Evolutionary conservation across 2,888 invertebrate species (phyloP).

Genomic region (Hydroisotoma schaefferi): DNA sequence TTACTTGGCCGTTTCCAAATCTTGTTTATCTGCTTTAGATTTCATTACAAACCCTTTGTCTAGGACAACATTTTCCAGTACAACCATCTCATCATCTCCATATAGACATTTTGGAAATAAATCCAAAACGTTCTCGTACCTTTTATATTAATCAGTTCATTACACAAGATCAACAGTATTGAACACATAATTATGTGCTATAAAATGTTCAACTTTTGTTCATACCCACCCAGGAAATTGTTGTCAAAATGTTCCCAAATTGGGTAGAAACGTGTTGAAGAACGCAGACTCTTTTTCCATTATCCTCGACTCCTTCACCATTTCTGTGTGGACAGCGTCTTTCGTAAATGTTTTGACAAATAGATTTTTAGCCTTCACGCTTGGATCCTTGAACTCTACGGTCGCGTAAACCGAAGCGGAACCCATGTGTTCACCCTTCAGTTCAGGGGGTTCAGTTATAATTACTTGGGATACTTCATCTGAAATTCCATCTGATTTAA

Average conservation of each 20-base stretch:
- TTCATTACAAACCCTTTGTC: constrained; percentile 15
- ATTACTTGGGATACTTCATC: constrained; percentile 18
- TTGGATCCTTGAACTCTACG: constrained; percentile 20
- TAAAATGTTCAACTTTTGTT: not conserved
- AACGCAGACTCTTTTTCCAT: constrained; percentile 35
- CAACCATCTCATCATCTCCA: constrained; percentile 25
- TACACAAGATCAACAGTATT: not conserved
- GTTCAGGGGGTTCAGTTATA: constrained; percentile 14
- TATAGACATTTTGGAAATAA: constrained; percentile 33
- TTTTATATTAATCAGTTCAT: not conserved
- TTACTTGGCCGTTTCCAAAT: constrained; percentile 7
- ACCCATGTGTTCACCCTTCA: constrained; percentile 25
- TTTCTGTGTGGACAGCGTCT: not conserved
- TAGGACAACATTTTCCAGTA: constrained; percentile 24
- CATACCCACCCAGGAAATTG: not conserved
- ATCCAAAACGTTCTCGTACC: constrained; percentile 7
- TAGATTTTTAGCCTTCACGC: constrained; percentile 18
- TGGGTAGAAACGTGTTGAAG: constrained; percentile 22
- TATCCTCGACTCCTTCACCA: constrained; percentile 11
- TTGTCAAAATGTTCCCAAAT: not conserved
- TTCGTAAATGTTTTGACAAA: constrained; percentile 25
- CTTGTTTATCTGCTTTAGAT: constrained; percentile 13
- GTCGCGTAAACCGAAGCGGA: constrained; percentile 17
- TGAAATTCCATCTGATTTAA: constrained; percentile 16
- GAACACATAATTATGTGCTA: not conserved